Evolutionary conservation across 2,888 invertebrate species (phyloP), one percentile per base, ranked within the genome.

Genomic region (Cylloceria caligata): DNA sequence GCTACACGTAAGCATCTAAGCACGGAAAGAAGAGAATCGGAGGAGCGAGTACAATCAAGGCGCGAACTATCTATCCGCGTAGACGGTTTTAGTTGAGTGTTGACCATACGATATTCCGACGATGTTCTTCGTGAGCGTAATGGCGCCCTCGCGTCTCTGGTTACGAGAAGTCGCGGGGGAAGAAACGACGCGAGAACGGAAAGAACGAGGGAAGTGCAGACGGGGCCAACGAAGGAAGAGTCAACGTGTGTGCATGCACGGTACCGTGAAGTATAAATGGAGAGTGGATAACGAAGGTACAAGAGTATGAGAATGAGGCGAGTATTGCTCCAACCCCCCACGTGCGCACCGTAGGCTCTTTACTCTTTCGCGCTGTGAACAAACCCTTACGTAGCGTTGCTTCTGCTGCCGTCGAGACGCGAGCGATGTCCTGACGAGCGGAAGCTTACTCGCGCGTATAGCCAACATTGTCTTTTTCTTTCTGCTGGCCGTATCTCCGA

Each of bases 221-320:
- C 62, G 72, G 77, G 34, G 62, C 62, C 45, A n/a, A 9, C 73
- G 78, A 83, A 80, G 76, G 80, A 85, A 85, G 85, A 84, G 67
- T 19, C 72, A 71, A 30, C 36, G 34, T 47, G 45, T 39, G 55
- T 36, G 30, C 19, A 64, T 64, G 16, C 30, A 42, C 13, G 68
- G 67, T 72, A 86, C 84, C 87, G 82, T 87, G 88, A 88, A 90
- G 89, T 88, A 91, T 90, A 90, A 91, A 91, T 89, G 90, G 88
- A 80, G 87, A 88, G 89, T 89, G 90, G 89, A 91, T 91, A 91
- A 91, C 90, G 90, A 89, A 91, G 89, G 90, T 91, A 91, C 91
- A 90, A 91, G 90, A 88, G 88, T 88, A 88, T 88, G 87, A 86
- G 90, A 88, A 88, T 87, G 87, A 88, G 88, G 87, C 88, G 88